Conservation (phyloP, 2,888 invertebrate genomes). For the Idaea aversata region DNA sequence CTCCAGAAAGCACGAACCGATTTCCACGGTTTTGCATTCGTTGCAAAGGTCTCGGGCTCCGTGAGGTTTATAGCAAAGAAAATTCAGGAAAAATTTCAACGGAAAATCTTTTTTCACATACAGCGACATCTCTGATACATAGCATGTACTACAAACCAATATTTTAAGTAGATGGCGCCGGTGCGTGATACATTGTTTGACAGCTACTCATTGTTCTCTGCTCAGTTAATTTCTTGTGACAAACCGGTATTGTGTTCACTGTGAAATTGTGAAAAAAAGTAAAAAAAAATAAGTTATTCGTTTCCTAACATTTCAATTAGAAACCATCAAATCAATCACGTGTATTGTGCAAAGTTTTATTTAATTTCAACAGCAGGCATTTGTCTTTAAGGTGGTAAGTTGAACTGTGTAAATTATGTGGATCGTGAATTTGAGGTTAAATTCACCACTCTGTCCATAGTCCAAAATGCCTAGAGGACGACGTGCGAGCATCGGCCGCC, state of each 20-base stretch:
- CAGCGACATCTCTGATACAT: too few species aligned
- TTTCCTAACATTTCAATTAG: slow-evolving; percentile 20
- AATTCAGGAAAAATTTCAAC: too few species aligned
- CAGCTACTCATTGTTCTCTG: not conserved
- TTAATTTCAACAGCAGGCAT: too few species aligned
- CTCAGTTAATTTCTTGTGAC: slow-evolving; percentile 20
- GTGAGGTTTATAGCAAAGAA: too few species aligned
- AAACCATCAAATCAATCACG: too few species aligned
- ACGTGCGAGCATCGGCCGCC: slow-evolving; percentile 36
- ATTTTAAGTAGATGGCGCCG: too few species aligned
- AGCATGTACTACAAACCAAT: not conserved
- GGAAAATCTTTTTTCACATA: too few species aligned
- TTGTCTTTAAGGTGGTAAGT: slow-evolving; percentile 31
- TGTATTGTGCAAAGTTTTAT: too few species aligned
- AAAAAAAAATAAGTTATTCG: slow-evolving; percentile 11
- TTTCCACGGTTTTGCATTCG: too few species aligned
- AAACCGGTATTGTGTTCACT: slow-evolving; percentile 24
- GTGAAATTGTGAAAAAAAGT: slow-evolving; percentile 15
- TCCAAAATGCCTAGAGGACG: slow-evolving; percentile 35
- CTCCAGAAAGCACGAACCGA: too few species aligned
- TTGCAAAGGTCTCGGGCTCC: too few species aligned
- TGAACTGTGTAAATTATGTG: slow-evolving; percentile 32
- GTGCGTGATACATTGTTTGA: slow-evolving; percentile 1
- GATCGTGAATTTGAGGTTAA: slow-evolving; percentile 29
- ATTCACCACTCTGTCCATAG: slow-evolving; percentile 32